Evolutionary conservation across 2,797 vertebrate species (phyloP).

Genomic region (Merluccius polli): DNA sequence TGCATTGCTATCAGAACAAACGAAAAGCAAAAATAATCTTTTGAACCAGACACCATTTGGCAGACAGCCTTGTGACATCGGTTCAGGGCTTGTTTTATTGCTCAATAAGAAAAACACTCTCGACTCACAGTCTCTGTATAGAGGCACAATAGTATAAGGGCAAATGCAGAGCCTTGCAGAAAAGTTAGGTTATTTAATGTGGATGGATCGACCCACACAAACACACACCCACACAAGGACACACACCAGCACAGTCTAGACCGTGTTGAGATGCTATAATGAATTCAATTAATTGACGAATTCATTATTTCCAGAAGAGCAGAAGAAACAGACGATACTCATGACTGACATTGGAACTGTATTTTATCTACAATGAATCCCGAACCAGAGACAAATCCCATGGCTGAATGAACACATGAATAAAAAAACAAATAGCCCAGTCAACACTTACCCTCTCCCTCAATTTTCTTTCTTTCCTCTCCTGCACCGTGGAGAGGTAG

Average conservation of each 20-base stretch:
- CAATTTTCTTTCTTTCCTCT: conserved; percentile 84
- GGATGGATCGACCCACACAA: background rate
- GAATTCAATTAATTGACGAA: background rate
- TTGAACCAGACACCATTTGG: background rate
- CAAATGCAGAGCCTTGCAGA: background rate
- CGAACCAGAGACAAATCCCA: background rate
- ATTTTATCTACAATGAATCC: background rate
- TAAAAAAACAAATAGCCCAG: conserved; percentile 16
- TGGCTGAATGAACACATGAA: background rate
- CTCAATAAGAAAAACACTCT: background rate
- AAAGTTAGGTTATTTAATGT: background rate
- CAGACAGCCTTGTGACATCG: background rate
- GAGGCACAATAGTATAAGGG: background rate
- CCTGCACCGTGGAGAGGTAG: conserved; percentile 88
- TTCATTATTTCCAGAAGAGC: background rate
- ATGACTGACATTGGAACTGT: background rate
- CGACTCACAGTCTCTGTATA: background rate
- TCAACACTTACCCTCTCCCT: conserved; percentile 54
- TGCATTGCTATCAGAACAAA: background rate
- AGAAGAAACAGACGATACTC: background rate
- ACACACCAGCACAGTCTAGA: background rate
- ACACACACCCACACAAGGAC: too few species aligned
- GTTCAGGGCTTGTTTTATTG: background rate
- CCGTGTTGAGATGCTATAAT: background rate
- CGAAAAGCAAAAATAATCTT: background rate